These are phyloP conservation scores for Drosophila sp. DNA, from an alignment of 1,140 invertebrate species.

Conservation along the genomic window DNA sequence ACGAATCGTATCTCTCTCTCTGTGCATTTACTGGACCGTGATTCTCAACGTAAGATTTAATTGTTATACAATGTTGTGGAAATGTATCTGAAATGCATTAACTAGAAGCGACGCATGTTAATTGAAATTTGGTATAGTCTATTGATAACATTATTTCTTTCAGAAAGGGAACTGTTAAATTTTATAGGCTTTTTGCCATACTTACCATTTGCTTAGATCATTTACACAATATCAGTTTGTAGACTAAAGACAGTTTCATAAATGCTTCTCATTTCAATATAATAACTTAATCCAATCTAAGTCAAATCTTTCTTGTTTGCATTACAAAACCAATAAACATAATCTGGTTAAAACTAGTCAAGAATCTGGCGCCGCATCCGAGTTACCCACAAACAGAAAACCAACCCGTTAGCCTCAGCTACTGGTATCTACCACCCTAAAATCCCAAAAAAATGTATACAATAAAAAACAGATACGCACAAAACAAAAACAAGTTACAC, in stretches of 20 bases:
- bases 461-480: neutral
- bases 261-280: no score
- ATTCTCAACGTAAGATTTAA: slow-evolving; percentile 11
- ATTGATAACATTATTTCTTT: no score
- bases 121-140: no score
- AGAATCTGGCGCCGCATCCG: slow-evolving; percentile 48
- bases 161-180: no score
- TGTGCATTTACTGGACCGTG: slow-evolving; percentile 60
- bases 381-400: slow-evolving; percentile 49
- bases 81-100: no score
- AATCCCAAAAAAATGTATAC: slow-evolving; percentile 4
- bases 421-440: slow-evolving; percentile 28
- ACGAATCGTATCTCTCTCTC: slow-evolving; percentile 68
- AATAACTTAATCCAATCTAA: neutral
- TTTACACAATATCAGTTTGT: neutral
- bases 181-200: no score
- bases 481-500: slow-evolving; percentile 18
- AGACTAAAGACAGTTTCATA: no score
- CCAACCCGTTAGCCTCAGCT: slow-evolving; percentile 31
- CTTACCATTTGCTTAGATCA: no score
- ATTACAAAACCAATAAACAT: slow-evolving; percentile 35
- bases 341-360: slow-evolving; percentile 41
- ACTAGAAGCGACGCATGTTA: no score
- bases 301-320: slow-evolving; percentile 39
- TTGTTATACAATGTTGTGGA: neutral